Conservation (phyloP, 2,888 invertebrate species). For the Eupelmus urozonus region DNA sequence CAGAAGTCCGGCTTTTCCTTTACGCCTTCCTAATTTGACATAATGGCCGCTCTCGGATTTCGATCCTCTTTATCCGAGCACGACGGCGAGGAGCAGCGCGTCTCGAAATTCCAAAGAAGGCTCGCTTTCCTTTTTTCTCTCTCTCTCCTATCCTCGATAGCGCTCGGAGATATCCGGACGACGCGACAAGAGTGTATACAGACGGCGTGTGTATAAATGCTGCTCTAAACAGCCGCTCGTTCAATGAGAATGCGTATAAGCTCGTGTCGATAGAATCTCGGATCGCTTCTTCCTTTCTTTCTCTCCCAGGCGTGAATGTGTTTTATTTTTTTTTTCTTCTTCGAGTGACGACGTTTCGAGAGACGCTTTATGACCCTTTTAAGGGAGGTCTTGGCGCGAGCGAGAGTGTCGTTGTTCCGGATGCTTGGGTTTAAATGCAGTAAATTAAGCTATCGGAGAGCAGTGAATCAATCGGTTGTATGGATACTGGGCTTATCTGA, state of each 20-base stretch:
- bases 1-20: constrained; percentile 7
- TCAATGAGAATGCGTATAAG: constrained; percentile 43
- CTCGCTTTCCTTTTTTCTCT: constrained; percentile 33
- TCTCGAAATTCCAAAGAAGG: constrained; percentile 42
- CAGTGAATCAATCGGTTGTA: no score
- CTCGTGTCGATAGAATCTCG: constrained; percentile 42
- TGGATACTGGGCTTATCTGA: no score
- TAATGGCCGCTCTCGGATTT: constrained; percentile 60
- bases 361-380: constrained; percentile 25
- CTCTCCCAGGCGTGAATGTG: constrained; percentile 28
- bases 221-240: constrained; percentile 38
- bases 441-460: no score
- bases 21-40: constrained; percentile 65
- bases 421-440: no score
- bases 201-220: constrained; percentile 12
- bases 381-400: neutral
- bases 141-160: constrained; percentile 15
- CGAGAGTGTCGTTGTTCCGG: no score
- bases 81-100: neutral
- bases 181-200: constrained; percentile 23
- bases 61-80: constrained; percentile 44
- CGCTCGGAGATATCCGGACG: constrained; percentile 26
- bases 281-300: neutral
- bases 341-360: constrained; percentile 5
- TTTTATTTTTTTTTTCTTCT: constrained; percentile 30